Evolutionary conservation across 2,797 vertebrate species (phyloP).

Genomic region (Malurus leucopterus): DNA sequence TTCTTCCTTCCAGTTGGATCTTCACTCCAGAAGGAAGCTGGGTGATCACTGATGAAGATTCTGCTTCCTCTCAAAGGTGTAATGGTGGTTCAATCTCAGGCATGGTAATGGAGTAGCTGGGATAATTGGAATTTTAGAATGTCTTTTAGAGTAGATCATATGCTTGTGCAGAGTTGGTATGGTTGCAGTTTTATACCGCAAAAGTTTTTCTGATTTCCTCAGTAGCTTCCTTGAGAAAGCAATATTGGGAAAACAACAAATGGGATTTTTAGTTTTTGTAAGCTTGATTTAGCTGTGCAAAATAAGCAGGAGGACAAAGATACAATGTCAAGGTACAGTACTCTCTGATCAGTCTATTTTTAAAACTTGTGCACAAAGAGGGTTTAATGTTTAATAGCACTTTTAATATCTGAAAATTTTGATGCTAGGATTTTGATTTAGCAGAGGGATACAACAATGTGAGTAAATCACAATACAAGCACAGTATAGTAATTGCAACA

Average conservation of each 20-base stretch:
- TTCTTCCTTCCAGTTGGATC: not conserved
- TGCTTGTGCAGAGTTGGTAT: not conserved
- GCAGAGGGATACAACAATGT: not conserved
- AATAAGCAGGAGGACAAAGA: not conserved
- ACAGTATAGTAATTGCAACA: not conserved
- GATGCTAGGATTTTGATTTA: not conserved
- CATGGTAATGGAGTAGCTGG: not conserved
- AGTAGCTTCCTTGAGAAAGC: not conserved
- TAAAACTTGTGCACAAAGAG: not conserved
- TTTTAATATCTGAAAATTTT: not conserved
- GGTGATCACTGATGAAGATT: not conserved
- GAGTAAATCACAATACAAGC: not conserved
- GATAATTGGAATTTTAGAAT: not conserved
- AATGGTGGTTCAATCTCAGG: not conserved
- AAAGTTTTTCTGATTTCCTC: not conserved
- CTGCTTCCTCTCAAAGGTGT: not conserved
- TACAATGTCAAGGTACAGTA: not conserved
- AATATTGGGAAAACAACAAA: not conserved
- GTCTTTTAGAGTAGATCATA: not conserved
- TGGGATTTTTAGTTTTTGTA: not conserved
- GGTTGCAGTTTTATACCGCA: not conserved
- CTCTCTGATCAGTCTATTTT: not conserved
- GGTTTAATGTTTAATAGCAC: not conserved
- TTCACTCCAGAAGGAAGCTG: not conserved
- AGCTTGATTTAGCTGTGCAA: not conserved